Base-by-base conservation (phyloP, 2,797 vertebrate genomes). In the Tokudaia tokunoshimensis region DNA sequence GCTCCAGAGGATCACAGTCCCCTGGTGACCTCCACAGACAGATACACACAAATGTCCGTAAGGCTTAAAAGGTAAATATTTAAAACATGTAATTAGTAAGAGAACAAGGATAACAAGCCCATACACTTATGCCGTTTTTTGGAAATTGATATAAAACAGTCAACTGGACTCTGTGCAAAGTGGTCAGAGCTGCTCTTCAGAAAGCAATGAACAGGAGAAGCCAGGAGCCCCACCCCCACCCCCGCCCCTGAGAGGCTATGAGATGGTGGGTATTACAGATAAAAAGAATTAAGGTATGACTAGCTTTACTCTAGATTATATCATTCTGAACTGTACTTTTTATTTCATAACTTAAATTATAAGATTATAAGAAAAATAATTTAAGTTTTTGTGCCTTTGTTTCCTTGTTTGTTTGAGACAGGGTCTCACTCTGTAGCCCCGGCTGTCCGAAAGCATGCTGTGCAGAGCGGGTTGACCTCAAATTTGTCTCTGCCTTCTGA, bases 341-440 rank as follows among this genome's bases (percentile, higher is more conserved):
- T 37, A 41, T 92, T 44, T 78, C 22, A 6, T 24, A 47, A 80
- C 70, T 92, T 59, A 86, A 90, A 52, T 67, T 83, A 24, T 83
- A 91, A 61, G 55, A 57, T 88, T 13, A 89, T 29, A 93, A 67
- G 50, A 83, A 82, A 92, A 89, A 29, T 26, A 59, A 72, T n/a
- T n/a, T 59, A 63, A 47, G 24, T 41, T 50, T 65, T 78, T 50
- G 3, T 78, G n/a, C 41, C 15, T 59, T 89, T 76, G 20, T 67
- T 29, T 24, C 47, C 61, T 80, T 59, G 31, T n/a, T 57, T 74
- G 34, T 55, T 74, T 74, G 10, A 31, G 84, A 17, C 47, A 41
- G 47, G 31, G 47, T 88, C n/a, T 55, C 34, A 55, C 20, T 26
- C 10, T 29, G 47, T 52, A 55, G 47, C 65, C 34, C 22, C 3